Conservation (phyloP, 30 jellyfish, hydroid and myxozoan genomes). For the Hydra vulgaris region DNA sequence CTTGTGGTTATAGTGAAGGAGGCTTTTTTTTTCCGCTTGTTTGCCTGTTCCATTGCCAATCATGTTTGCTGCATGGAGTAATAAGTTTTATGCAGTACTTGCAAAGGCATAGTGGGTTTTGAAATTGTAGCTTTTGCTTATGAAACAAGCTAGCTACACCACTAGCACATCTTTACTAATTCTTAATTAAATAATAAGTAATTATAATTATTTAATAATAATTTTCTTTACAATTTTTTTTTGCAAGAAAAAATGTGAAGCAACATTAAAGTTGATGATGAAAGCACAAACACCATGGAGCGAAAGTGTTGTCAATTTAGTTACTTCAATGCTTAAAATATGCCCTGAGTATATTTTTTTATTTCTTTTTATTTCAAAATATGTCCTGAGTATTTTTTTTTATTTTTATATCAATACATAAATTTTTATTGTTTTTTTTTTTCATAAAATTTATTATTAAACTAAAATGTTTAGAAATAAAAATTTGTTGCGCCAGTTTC, state of each 20-base stretch:
- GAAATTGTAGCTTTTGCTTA: no score
- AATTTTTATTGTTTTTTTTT: not conserved
- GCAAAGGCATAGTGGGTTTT: no score
- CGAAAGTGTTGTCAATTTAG: constrained; percentile 53
- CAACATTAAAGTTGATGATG: constrained; percentile 48
- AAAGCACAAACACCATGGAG: constrained; percentile 77
- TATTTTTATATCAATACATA: not conserved
- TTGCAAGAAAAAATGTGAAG: constrained; percentile 38
- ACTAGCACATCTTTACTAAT: no score
- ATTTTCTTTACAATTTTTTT: not conserved
- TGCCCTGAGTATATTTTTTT: constrained; percentile 52
- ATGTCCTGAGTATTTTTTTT: not conserved
- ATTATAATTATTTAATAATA: no score
- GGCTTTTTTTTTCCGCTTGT: no score
- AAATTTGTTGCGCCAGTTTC: constrained; percentile 48
- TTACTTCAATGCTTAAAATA: constrained; percentile 31
- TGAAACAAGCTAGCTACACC: no score
- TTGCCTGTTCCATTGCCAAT: no score
- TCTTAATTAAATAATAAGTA: no score
- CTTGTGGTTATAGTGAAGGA: no score
- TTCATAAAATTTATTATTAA: not conserved
- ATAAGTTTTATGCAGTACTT: no score
- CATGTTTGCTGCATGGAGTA: no score
- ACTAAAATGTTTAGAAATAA: constrained; percentile 40
- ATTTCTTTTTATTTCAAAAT: not conserved